Conservation (phyloP, 2,113 vertebrate species). For the Butorides virescens region DNA sequence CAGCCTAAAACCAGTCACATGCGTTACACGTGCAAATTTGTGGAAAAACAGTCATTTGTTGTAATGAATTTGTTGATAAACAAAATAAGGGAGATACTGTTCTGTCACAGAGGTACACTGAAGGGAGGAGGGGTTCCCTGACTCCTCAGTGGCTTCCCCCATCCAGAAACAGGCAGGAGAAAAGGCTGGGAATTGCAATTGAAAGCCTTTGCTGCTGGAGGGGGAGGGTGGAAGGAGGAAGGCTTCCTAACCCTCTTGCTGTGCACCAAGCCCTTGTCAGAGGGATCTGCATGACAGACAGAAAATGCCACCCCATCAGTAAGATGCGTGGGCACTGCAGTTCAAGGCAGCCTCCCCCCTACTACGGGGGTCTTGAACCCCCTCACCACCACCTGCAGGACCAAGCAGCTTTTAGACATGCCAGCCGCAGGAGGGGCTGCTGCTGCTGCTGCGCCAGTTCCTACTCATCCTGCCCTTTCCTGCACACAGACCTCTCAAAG, state of each 20-base stretch:
- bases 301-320: not conserved
- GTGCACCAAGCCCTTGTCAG: not conserved
- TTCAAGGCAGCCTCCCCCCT: not conserved
- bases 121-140: not conserved
- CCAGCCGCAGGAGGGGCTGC: not conserved
- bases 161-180: not conserved
- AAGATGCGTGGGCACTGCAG: not conserved
- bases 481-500: not conserved
- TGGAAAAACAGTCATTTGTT: not conserved
- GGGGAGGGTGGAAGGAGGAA: not conserved
- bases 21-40: not conserved
- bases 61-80: not conserved
- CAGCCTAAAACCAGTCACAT: not conserved
- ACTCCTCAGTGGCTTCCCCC: not conserved
- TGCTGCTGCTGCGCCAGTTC: not conserved
- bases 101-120: accelerated
- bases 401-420: not conserved
- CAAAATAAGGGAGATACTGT: not conserved
- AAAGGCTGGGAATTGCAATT: not conserved
- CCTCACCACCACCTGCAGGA: not conserved
- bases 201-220: not conserved
- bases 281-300: not conserved
- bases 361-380: not conserved
- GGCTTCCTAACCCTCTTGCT: not conserved
- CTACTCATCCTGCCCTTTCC: not conserved